These are phyloP conservation scores for Celastrina argiolus DNA, from an alignment of 2,888 invertebrate genomes.

Conservation along the genomic window DNA sequence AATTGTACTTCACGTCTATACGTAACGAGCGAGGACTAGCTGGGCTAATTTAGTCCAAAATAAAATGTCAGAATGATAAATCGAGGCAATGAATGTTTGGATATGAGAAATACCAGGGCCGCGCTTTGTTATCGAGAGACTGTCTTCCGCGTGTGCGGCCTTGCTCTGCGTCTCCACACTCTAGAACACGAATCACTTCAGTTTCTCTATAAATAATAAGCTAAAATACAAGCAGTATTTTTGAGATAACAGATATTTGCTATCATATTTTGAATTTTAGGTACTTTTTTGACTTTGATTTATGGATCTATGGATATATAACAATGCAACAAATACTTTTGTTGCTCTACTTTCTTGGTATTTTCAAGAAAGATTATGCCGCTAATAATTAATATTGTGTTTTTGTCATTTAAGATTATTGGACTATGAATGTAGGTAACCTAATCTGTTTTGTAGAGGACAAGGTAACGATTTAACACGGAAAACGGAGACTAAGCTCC, in stretches of 20 bases:
- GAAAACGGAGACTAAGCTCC: background rate
- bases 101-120: conserved; percentile 46
- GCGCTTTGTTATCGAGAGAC: conserved; percentile 59
- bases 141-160: conserved; percentile 71
- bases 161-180: conserved; percentile 43
- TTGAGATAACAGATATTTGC: conserved; percentile 18
- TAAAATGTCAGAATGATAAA: conserved; percentile 22
- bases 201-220: conserved; percentile 33
- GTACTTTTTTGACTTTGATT: too few relatives aligned
- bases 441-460: background rate
- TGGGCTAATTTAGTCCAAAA: background rate
- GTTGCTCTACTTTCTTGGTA: background rate
- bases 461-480: background rate
- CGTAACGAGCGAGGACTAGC: background rate
- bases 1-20: background rate
- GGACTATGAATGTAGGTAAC: background rate
- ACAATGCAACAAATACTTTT: too few relatives aligned
- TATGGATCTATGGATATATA: too few relatives aligned
- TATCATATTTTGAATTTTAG: too few relatives aligned
- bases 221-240: conserved; percentile 21
- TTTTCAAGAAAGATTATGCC: too few relatives aligned
- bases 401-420: too few relatives aligned
- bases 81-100: conserved; percentile 30
- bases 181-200: conserved; percentile 45
- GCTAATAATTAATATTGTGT: too few relatives aligned